Evolutionary conservation across 2,888 invertebrate genomes (phyloP).

Genomic region (Pyrrhia umbra): DNA sequence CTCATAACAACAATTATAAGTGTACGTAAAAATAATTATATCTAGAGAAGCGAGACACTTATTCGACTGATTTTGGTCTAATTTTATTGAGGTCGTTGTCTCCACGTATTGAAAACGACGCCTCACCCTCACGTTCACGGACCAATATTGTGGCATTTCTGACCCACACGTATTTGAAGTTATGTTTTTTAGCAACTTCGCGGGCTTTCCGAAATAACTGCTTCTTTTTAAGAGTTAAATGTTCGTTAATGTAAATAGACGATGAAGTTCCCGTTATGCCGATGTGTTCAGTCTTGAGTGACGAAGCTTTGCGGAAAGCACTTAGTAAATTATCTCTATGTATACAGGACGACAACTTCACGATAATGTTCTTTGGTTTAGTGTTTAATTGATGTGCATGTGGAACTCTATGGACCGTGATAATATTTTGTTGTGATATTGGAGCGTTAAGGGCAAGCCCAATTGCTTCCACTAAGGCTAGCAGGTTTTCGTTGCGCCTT

Average conservation of each 20-base stretch:
- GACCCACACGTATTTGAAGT: conserved; percentile 7
- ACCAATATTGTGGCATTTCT: not conserved
- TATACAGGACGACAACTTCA: not conserved
- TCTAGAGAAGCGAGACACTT: too few relatives aligned
- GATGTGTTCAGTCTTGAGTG: not conserved
- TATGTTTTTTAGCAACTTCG: not conserved
- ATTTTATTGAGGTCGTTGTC: conserved; percentile 3
- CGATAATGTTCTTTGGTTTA: conserved; percentile 2
- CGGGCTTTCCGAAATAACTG: too few relatives aligned
- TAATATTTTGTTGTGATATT: not conserved
- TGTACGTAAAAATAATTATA: too few relatives aligned
- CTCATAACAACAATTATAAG: too few relatives aligned
- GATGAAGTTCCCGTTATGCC: not conserved
- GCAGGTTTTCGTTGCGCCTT: conserved; percentile 6
- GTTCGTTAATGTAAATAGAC: conserved; percentile 3
- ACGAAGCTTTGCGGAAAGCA: not conserved
- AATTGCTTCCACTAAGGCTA: not conserved
- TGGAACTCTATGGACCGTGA: not conserved
- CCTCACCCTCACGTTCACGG: not conserved
- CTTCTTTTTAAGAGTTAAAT: not conserved
- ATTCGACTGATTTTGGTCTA: not conserved
- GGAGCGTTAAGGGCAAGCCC: not conserved
- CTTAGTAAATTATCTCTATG: conserved; percentile 3
- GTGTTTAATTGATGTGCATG: not conserved
- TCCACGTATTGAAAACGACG: not conserved